Conservation (phyloP, 2,888 invertebrate species). For the Platycheirus rosarum region DNA sequence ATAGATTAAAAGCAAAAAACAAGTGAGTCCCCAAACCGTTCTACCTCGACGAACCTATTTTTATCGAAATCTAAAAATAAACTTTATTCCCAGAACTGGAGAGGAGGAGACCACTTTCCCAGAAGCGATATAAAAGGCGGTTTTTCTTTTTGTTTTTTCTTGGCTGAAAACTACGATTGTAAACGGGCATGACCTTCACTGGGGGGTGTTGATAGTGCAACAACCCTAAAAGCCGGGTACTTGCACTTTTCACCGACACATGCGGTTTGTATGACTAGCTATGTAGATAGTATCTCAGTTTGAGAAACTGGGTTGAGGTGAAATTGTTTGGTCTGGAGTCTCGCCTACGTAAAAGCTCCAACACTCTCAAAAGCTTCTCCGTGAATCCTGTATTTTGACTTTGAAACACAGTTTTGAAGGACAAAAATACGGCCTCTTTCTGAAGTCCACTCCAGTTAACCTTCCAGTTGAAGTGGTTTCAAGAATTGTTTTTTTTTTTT, state of each 20-base stretch:
- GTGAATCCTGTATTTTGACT: conserved; percentile 73
- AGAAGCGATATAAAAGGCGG: conserved; percentile 1
- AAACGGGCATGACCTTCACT: conserved; percentile 59
- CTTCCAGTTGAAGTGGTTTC: not conserved
- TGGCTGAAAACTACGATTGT: not conserved
- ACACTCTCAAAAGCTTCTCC: conserved; percentile 37
- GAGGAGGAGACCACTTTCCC: conserved; percentile 56
- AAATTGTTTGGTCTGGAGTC: conserved; percentile 18
- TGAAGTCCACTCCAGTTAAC: conserved; percentile 4
- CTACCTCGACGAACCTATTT: conserved; percentile 47
- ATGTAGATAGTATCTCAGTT: conserved; percentile 8
- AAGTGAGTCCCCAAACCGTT: conserved; percentile 37
- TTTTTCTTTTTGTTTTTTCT: no score
- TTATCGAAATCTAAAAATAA: conserved; percentile 60
- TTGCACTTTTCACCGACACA: conserved; percentile 73
- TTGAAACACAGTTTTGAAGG: conserved; percentile 74
- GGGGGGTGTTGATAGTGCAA: conserved; percentile 64
- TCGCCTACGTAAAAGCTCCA: conserved; percentile 48
- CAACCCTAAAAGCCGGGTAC: conserved; percentile 69
- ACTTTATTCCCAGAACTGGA: conserved; percentile 40
- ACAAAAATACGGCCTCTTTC: conserved; percentile 48
- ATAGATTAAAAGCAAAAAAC: not conserved
- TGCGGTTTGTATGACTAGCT: conserved; percentile 42
- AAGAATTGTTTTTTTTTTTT: not conserved
- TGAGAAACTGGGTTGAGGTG: conserved; percentile 23